Evolutionary conservation across 2,113 vertebrate species (phyloP).

Genomic region (Passer domesticus): DNA sequence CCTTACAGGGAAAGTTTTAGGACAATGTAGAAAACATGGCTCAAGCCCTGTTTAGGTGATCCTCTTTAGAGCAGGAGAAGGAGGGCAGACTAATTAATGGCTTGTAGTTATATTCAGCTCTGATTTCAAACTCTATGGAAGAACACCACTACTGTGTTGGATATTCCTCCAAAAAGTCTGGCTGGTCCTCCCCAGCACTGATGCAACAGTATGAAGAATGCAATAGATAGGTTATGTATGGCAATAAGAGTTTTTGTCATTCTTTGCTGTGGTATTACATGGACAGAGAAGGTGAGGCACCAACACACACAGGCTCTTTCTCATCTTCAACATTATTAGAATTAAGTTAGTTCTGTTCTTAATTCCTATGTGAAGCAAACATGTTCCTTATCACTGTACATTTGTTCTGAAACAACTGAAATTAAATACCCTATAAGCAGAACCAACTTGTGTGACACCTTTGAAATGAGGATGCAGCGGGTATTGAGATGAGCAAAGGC

Average conservation of each 20-base stretch:
- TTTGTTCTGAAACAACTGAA: background rate
- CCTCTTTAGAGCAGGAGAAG: background rate
- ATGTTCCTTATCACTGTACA: background rate
- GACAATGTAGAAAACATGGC: background rate
- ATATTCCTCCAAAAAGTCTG: background rate
- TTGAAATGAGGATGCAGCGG: background rate
- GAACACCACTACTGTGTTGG: background rate
- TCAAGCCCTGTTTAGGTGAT: background rate
- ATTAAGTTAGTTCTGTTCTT: background rate
- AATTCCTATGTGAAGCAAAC: background rate
- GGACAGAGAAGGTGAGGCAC: background rate
- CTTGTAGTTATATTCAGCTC: background rate
- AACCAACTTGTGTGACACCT: rapidly evolving
- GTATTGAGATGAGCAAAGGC: background rate
- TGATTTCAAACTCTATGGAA: background rate
- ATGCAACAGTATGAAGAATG: background rate
- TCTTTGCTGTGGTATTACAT: background rate
- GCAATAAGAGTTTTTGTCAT: background rate
- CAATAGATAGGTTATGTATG: rapidly evolving
- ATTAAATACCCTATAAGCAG: background rate
- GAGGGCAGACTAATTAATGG: background rate
- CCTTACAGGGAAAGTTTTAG: background rate
- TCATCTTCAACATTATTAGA: background rate
- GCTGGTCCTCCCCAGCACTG: background rate
- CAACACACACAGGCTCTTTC: background rate